Conservation (phyloP, 2,797 vertebrate species). For the Florisuga fusca region DNA sequence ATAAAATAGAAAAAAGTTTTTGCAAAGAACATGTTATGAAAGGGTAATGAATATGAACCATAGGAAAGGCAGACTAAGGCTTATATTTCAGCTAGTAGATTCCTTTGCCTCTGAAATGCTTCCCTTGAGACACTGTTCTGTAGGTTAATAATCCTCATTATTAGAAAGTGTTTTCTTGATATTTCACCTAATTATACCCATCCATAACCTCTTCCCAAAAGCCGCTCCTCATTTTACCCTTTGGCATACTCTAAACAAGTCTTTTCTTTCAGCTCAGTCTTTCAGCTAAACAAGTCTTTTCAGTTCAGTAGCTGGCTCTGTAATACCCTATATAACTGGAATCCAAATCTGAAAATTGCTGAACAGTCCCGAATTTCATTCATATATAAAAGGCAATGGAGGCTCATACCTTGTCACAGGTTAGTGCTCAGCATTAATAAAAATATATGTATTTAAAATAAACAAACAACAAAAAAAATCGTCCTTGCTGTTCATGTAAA, state of each 20-base stretch:
- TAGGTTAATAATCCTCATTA: neutral
- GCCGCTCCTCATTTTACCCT: conserved; percentile 51
- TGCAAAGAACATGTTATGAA: neutral
- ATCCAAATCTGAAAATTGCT: conserved; percentile 31
- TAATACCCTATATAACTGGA: conserved; percentile 24
- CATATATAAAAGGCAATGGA: neutral
- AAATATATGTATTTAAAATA: conserved; percentile 14
- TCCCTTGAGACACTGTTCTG: conserved; percentile 4
- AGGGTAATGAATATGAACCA: neutral
- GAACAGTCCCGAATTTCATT: neutral
- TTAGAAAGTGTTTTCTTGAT: conserved; percentile 65
- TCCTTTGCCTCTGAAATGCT: neutral
- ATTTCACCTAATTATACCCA: conserved; percentile 43
- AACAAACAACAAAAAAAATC: neutral
- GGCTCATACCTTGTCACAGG: neutral
- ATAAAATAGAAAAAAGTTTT: neutral
- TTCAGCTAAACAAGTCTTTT: conserved; percentile 32
- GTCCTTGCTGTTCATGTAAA: neutral
- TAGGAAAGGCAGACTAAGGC: neutral
- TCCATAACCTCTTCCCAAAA: conserved; percentile 39
- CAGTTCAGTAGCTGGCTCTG: neutral
- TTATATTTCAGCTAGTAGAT: conserved; percentile 28
- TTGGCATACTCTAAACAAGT: conserved; percentile 38
- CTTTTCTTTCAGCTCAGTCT: conserved; percentile 34
- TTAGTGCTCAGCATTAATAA: neutral